Conservation (phyloP, 2,797 vertebrate genomes). For the Stomatorhinus walkeri region DNA sequence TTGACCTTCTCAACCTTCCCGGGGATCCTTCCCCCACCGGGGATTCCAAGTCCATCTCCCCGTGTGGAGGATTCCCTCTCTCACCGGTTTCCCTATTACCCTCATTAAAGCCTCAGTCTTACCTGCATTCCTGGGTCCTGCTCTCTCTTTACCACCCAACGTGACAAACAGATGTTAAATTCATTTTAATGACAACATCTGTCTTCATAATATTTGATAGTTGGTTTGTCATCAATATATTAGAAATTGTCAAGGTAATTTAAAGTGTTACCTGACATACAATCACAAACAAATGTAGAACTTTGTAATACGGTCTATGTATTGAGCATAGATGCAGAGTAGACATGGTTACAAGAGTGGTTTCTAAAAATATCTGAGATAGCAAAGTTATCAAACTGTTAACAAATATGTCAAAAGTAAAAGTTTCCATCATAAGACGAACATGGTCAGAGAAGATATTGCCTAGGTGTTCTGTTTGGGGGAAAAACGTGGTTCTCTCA, state of each 20-base stretch:
- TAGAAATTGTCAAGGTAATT: not conserved
- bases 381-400: not conserved
- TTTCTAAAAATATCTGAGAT: slow-evolving; percentile 7
- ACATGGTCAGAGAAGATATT: not conserved
- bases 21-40: too few species aligned
- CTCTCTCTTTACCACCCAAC: too few species aligned
- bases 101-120: too few species aligned
- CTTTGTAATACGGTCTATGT: not conserved
- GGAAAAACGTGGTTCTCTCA: not conserved
- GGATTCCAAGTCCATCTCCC: too few species aligned
- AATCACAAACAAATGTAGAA: too few species aligned
- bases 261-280: not conserved
- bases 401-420: slow-evolving; percentile 7
- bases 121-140: too few species aligned
- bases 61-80: too few species aligned
- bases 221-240: not conserved
- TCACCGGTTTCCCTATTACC: too few species aligned
- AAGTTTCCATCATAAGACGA: not conserved
- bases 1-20: too few species aligned
- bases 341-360: slow-evolving; percentile 1
- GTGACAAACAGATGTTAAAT: not conserved
- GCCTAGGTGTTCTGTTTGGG: not conserved
- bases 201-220: not conserved
- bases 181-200: not conserved
- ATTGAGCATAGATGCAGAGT: not conserved